Percentiles rank a stretch among this genome's conserved stretches.
These are phyloP conservation scores for Deroplatys truncata DNA, from an alignment of 2,888 invertebrate genomes.

Conservation along the genomic window DNA sequence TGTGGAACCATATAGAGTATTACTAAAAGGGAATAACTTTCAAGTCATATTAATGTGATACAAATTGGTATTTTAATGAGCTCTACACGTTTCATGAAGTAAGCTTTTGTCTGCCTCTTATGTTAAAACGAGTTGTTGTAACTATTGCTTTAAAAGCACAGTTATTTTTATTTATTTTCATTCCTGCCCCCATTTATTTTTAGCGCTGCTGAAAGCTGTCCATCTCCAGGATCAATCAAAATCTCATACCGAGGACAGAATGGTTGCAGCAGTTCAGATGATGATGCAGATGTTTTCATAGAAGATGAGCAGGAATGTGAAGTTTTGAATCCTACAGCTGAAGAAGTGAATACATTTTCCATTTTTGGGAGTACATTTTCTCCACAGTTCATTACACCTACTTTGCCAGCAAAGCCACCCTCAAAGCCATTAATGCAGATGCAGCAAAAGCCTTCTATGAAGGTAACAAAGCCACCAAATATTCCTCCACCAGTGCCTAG, in stretches of 20 bases:
- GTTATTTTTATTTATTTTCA: background rate
- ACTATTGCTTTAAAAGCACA: too few relatives aligned
- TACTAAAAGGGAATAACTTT: too few relatives aligned
- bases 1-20: too few relatives aligned
- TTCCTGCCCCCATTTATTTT: background rate
- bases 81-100: too few relatives aligned
- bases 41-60: too few relatives aligned
- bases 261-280: constrained; percentile 11
- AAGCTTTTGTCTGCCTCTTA: too few relatives aligned
- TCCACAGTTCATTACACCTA: background rate
- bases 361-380: background rate
- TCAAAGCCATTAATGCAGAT: background rate
- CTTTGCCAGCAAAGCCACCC: background rate
- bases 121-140: too few relatives aligned
- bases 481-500: background rate
- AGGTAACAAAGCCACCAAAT: background rate
- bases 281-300: constrained; percentile 28
- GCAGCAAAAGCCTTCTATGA: background rate
- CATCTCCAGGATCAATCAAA: constrained; percentile 3
- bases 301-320: constrained; percentile 28
- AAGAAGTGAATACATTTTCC: background rate
- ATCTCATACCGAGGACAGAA: constrained; percentile 14
- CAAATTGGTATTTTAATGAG: too few relatives aligned
- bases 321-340: background rate
- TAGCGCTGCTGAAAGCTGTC: background rate